Evolutionary conservation across 2,113 vertebrate genomes (phyloP).

Genomic region (Alethe castanea): DNA sequence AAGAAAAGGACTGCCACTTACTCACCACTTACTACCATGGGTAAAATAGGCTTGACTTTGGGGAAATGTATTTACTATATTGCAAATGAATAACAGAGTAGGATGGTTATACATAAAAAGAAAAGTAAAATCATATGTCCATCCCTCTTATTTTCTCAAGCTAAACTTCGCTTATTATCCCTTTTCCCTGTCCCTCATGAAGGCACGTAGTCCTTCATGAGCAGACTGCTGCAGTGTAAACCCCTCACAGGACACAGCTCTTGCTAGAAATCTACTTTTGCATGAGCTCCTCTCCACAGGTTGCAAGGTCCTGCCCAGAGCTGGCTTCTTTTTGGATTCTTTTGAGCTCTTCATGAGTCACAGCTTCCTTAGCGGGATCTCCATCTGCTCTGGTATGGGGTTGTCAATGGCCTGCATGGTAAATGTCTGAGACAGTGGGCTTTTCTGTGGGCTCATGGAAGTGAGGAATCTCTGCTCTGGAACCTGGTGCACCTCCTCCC

Average conservation of each 20-base stretch:
- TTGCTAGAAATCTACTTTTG: not conserved
- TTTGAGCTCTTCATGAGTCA: accelerated
- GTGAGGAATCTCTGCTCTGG: not conserved
- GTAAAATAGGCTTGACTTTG: not conserved
- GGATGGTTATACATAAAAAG: not conserved
- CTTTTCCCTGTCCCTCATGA: not conserved
- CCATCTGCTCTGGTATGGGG: not conserved
- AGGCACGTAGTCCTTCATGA: not conserved
- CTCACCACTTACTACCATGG: not conserved
- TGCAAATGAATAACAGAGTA: not conserved
- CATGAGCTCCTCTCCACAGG: accelerated
- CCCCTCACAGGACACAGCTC: not conserved
- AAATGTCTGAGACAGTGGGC: not conserved
- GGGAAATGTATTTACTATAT: not conserved
- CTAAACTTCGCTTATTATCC: not conserved
- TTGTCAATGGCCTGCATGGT: not conserved
- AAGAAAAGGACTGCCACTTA: not conserved
- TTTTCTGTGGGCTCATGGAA: not conserved
- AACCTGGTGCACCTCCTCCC: not conserved
- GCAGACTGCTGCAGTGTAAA: not conserved
- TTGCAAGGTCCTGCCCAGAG: not conserved
- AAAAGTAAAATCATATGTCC: not conserved
- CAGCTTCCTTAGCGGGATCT: not conserved
- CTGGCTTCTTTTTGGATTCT: not conserved
- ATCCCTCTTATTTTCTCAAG: not conserved